Percentiles rank a stretch among this genome's conserved stretches.
phyloP scores from a whole-genome alignment of 2,113 vertebrate species.

The Alosa alosa region DNA sequence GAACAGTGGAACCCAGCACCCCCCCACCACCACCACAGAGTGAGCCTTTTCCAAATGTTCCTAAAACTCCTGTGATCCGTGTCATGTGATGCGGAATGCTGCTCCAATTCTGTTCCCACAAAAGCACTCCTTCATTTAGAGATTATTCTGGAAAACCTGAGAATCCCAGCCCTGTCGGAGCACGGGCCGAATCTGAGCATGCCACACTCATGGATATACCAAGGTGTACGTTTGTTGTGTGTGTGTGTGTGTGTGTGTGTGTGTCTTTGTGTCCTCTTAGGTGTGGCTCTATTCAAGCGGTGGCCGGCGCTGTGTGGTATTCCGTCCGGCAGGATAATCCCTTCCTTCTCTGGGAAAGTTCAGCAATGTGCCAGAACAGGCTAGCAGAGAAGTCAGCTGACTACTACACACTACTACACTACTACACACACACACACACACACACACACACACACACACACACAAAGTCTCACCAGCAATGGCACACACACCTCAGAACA shows the following conservation, averaged over 20 bases:
- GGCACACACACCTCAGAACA: background rate
- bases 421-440: background rate
- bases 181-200: background rate
- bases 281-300: conserved; percentile 20
- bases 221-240: background rate
- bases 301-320: background rate
- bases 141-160: conserved; percentile 33
- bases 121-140: conserved; percentile 27
- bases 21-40: background rate
- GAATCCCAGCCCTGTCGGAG: conserved; percentile 14
- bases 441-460: background rate
- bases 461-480: too few relatives aligned
- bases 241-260: conserved; percentile 5
- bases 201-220: too few relatives aligned
- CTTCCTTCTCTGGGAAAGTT: conserved; percentile 36
- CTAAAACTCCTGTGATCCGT: background rate
- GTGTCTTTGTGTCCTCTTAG: background rate
- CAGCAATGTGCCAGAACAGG: conserved; percentile 43
- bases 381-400: background rate
- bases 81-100: background rate
- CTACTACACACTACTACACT: too few relatives aligned
- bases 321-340: conserved; percentile 32
- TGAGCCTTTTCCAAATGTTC: background rate
- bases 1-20: background rate
- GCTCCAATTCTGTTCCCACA: conserved; percentile 15